Percentiles rank a stretch among this genome's conserved stretches.
These are phyloP conservation scores for Scaptomyza caliginosa DNA, from an alignment of 2,888 invertebrate species.

Conservation along the genomic window DNA sequence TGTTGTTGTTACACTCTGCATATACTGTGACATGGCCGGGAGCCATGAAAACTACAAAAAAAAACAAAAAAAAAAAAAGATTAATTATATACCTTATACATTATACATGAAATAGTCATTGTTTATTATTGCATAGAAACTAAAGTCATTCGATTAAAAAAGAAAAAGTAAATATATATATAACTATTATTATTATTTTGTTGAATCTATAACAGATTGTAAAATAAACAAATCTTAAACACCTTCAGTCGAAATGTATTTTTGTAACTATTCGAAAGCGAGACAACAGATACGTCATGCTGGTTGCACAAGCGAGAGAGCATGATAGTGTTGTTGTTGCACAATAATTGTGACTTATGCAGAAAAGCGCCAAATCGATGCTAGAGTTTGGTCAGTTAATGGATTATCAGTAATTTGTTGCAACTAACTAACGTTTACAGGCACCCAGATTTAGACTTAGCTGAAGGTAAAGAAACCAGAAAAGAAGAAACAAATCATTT, in stretches of 20 bases:
- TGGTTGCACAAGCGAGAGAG: slow-evolving; percentile 1
- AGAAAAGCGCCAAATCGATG: too few relatives aligned
- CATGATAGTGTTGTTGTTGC: not conserved
- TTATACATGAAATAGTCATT: slow-evolving; percentile 1
- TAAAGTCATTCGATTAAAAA: not conserved
- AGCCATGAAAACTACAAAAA: slow-evolving; percentile 36
- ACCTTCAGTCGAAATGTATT: not conserved
- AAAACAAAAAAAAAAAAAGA: not conserved
- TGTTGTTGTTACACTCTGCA: slow-evolving; percentile 40
- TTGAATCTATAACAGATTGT: slow-evolving; percentile 5
- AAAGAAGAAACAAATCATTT: not conserved
- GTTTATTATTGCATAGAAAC: slow-evolving; percentile 13
- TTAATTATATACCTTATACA: slow-evolving; percentile 21
- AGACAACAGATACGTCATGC: not conserved
- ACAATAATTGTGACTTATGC: not conserved
- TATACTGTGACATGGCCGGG: slow-evolving; percentile 55
- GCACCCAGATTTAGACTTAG: slow-evolving; percentile 8
- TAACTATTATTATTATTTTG: not conserved
- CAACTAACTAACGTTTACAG: too few relatives aligned
- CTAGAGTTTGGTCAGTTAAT: too few relatives aligned
- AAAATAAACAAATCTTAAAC: slow-evolving; percentile 2
- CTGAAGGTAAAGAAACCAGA: not conserved
- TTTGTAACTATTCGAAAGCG: not conserved
- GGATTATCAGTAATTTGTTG: not conserved
- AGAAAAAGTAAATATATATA: not conserved